These are phyloP conservation scores for Dreissena rostriformis DNA, from an alignment of 1,140 invertebrate genomes.

Conservation along the genomic window DNA sequence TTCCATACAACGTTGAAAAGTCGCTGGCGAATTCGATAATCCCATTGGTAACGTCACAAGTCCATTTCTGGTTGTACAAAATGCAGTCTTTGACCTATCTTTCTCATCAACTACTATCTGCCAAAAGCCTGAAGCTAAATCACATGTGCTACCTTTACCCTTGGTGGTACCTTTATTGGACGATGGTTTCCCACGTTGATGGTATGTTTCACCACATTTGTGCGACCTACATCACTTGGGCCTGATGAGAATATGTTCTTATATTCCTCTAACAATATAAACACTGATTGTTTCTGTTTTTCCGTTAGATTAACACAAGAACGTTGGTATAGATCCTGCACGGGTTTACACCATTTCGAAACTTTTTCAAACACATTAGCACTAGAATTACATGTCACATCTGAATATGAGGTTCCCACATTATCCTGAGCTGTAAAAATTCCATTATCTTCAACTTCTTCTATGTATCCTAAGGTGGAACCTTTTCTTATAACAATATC, in stretches of 20 bases:
- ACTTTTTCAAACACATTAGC: too few relatives aligned
- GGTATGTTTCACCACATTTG: neutral
- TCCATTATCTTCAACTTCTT: slow-evolving; percentile 10
- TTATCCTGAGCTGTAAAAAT: too few relatives aligned
- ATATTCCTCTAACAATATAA: slow-evolving; percentile 1
- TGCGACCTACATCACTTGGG: neutral
- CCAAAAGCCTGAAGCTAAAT: slow-evolving; percentile 24
- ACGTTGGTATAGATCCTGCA: slow-evolving; percentile 10
- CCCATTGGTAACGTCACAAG: slow-evolving; percentile 18
- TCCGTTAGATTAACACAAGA: slow-evolving; percentile 1
- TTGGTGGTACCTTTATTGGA: slow-evolving; percentile 7
- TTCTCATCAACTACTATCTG: slow-evolving; percentile 22
- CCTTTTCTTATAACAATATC: slow-evolving; percentile 2
- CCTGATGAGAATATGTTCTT: neutral
- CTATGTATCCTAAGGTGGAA: neutral
- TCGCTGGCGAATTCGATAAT: neutral
- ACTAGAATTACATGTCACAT: too few relatives aligned
- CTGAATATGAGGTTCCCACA: too few relatives aligned
- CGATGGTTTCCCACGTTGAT: neutral
- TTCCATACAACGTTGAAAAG: slow-evolving; percentile 22
- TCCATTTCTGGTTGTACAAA: slow-evolving; percentile 27
- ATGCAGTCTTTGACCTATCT: slow-evolving; percentile 26
- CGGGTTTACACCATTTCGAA: slow-evolving; percentile 7
- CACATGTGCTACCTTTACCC: neutral
- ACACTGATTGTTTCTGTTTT: neutral